These are phyloP conservation scores for Cossypha polioptera DNA, from an alignment of 2,797 vertebrate genomes.

Conservation along the genomic window DNA sequence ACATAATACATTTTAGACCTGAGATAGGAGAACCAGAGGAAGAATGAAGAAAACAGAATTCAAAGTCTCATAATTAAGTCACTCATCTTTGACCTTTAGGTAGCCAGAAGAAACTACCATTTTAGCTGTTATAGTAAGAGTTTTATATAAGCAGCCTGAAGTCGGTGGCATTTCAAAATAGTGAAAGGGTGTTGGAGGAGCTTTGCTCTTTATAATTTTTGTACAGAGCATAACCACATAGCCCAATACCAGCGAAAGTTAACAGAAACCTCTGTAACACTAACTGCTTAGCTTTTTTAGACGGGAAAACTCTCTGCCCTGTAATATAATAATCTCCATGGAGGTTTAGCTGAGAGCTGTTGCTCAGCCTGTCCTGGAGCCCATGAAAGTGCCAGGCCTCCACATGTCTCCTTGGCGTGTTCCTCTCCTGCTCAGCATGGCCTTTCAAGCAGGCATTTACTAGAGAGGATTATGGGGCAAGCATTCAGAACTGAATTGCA, in stretches of 20 bases:
- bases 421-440: neutral
- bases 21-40: neutral
- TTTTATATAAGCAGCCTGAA: neutral
- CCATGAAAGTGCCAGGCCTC: neutral
- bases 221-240: neutral
- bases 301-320: neutral
- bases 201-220: neutral
- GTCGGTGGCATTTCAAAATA: neutral
- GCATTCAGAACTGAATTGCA: neutral
- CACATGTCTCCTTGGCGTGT: neutral
- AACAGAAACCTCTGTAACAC: neutral
- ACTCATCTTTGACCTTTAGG: neutral
- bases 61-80: neutral
- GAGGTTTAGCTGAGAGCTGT: neutral
- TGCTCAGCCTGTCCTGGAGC: neutral
- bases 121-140: neutral
- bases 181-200: neutral
- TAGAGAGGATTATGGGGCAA: neutral
- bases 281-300: neutral
- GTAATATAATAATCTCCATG: neutral
- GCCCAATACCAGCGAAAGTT: neutral
- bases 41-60: neutral
- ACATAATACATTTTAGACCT: neutral
- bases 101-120: neutral
- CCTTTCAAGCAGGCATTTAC: neutral